These are phyloP conservation scores for Pristiophorus japonicus DNA, from an alignment of 2,113 vertebrate genomes.

Conservation along the genomic window DNA sequence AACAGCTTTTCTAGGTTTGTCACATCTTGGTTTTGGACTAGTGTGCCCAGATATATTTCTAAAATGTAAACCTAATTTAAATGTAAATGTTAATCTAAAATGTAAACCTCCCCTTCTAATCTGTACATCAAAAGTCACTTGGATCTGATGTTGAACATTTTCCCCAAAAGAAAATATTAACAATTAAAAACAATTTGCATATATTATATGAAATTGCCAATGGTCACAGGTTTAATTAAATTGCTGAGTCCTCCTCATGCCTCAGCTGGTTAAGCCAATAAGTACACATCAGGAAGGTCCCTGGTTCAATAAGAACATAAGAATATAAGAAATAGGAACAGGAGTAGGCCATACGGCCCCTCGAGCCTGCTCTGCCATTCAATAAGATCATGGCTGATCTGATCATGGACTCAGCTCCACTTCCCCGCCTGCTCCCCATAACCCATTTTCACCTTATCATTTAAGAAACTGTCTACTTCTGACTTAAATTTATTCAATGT, in stretches of 20 bases:
- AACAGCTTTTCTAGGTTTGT: background rate
- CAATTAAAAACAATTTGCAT: background rate
- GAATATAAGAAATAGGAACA: no score
- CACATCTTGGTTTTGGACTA: background rate
- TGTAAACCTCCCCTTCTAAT: background rate
- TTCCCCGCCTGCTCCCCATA: no score
- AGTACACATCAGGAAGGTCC: background rate
- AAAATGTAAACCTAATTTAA: background rate
- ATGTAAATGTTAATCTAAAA: no score
- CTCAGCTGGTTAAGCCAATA: background rate
- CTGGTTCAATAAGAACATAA: no score
- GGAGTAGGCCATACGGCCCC: no score
- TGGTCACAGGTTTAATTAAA: background rate
- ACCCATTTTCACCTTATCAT: no score
- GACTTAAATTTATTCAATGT: no score
- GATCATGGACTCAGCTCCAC: no score
- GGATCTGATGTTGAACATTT: background rate
- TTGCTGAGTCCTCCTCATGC: background rate
- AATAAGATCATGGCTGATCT: no score
- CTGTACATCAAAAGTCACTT: background rate
- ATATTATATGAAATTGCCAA: background rate
- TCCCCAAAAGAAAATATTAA: background rate
- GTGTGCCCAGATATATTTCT: background rate
- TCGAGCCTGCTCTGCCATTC: no score
- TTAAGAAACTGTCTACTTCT: no score